A percentile compares a stretch with the other conserved stretches of the same genome.
phyloP scores from a whole-genome alignment of 2,797 vertebrate genomes.

The Tarsius wallacei region DNA sequence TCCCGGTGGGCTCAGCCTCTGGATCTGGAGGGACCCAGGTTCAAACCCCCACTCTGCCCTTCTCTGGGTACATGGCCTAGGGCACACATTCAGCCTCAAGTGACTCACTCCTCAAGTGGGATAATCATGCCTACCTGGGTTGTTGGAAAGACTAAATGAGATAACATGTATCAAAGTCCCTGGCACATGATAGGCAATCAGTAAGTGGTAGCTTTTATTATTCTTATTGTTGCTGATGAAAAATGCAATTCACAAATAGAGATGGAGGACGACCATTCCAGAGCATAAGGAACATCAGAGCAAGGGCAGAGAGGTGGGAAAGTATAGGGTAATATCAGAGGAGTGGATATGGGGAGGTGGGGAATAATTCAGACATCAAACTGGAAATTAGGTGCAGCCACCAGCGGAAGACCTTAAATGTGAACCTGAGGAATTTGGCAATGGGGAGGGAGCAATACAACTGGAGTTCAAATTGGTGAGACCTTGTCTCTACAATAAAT shows the following conservation, averaged over 20 bases:
- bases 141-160: background rate
- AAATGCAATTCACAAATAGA: background rate
- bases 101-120: background rate
- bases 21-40: background rate
- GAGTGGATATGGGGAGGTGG: background rate
- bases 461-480: background rate
- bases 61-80: background rate
- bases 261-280: background rate
- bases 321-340: background rate
- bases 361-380: background rate
- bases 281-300: background rate
- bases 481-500: too few relatives aligned
- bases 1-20: background rate
- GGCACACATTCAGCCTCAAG: background rate
- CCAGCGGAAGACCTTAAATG: accelerated
- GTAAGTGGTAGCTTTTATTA: background rate
- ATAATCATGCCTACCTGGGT: too few relatives aligned
- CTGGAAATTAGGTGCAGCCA: background rate
- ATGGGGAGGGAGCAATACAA: background rate
- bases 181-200: background rate
- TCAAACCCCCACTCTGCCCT: background rate
- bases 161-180: background rate
- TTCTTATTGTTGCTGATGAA: background rate
- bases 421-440: background rate
- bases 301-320: background rate